Base-by-base conservation (phyloP, 2,797 vertebrate species). In the Todus mexicanus region DNA sequence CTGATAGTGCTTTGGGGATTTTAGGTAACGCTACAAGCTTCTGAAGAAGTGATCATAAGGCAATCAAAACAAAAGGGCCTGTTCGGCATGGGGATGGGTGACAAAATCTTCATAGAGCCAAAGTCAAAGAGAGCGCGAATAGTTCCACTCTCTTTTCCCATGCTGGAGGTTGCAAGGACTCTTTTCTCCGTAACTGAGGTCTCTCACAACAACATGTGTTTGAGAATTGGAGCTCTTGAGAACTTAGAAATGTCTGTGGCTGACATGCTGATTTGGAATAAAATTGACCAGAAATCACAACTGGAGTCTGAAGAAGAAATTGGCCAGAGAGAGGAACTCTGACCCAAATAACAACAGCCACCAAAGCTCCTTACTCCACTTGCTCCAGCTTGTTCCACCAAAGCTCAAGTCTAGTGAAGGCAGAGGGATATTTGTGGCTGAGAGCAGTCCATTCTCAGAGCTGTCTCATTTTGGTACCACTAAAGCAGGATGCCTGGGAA, bases 401-500 rank as follows among this genome's bases (percentile, higher is more conserved):
- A 76, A 76, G 51, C 5, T 8, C 56, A 71, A 75, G 61, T 29
- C 68, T 0, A 0, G 40, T 1, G 4, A 71, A 57, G n/a, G 50
- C 66, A 85, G 76, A 51, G 38, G n/a, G 57, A 40, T 60, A 11
- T 21, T 60, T 0, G 0, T 1, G n/a, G 66, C 27, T 26, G 56
- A 33, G 74, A 79, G 8, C 38, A 84, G 56, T 23, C 29, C 1
- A 0, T 60, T 70, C 74, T 60, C 57, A 66, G 82, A 78, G 29
- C 51, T 45, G 79, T 53, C 89, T 90, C 74, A 21, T 65, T 82
- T n/a, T 47, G 84, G 84, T 92, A 68, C 86, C 6, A 0, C 76
- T 87, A 10, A 74, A 84, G 69, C 14, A 80, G 78, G 81, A 48
- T 25, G n/a, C 35, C 69, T 95, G 94, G 95, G 95, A 96, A 96